Evolutionary conservation across 2,113 vertebrate species (phyloP).

Genomic region (Irena cyanogastra): DNA sequence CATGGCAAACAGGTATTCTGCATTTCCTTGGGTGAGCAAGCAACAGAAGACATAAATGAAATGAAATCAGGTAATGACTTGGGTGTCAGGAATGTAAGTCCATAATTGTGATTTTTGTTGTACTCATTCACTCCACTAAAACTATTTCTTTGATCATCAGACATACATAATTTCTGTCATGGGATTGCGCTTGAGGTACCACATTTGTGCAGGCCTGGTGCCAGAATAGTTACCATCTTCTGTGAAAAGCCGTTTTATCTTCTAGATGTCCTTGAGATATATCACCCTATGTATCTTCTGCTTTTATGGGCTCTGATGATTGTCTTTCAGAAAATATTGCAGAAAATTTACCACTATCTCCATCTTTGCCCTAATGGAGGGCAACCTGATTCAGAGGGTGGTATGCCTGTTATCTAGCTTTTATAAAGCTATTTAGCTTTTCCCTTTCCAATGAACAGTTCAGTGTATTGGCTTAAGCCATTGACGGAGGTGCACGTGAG

Average conservation of each 20-base stretch:
- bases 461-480: background rate
- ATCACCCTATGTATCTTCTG: background rate
- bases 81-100: background rate
- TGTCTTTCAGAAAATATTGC: background rate
- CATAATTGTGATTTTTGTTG: background rate
- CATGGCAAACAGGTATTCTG: background rate
- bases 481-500: background rate
- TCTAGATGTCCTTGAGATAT: background rate
- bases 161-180: background rate
- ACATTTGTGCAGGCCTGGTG: background rate
- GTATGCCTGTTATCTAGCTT: background rate
- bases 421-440: background rate
- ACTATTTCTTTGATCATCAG: background rate
- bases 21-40: background rate
- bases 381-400: background rate
- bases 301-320: background rate
- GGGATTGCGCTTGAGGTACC: background rate
- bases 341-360: background rate
- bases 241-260: background rate
- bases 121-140: background rate
- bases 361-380: background rate
- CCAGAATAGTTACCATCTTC: background rate
- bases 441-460: background rate
- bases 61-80: background rate
- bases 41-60: background rate